Evolutionary conservation across 2,888 invertebrate species (phyloP), one percentile per base, ranked within the genome.

Genomic region (Eurois occulta): DNA sequence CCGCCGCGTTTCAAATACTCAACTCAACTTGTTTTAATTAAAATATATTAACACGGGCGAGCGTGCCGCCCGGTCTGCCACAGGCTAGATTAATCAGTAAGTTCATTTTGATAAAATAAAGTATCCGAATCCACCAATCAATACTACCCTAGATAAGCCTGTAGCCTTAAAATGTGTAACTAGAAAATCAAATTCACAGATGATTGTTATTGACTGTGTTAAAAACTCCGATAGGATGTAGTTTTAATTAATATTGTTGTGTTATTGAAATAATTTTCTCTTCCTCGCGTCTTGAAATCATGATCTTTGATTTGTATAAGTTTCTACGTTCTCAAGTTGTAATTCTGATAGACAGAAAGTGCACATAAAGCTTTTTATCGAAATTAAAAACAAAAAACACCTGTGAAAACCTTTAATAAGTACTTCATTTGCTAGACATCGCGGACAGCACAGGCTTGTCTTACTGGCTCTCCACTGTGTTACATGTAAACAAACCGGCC

Each of bases 21-120:
- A 43, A 66, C 66, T 71, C 66, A 69, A 80, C 62, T 78, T 75
- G 84, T 66, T 84, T 86, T 85, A 85, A 86, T 85, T 85, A 85
- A 72, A 84, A 84, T 84, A 84, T 83, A 83, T 86, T 84, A 79
- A 73, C 35, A 24, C 84, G 69, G 28, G 52, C 72, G 55, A 72
- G 48, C 62, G 28, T 78, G 68, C 62, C 28, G 24, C 72, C 24
- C 38, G 32, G 62, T 24, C 32, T 62, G 72, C 32, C 72, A 72
- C 69, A 78, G 72, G 3, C 2, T 13, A 83, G 66, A 32, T 28
- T 28, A 13, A 70, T 64, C 84, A 86, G 84, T 69, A 83, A 21
- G 43, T 48, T 43, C 13, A 16, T 74, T 64, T 35, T 66, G 35
- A 48, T 81, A 48, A 43, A 64, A 11, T 28, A 58, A 16, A 60